Percentiles rank a stretch among this genome's conserved stretches.
Evolutionary conservation across 2,113 vertebrate genomes (phyloP).

Genomic region (Ramphastos sulfuratus): DNA sequence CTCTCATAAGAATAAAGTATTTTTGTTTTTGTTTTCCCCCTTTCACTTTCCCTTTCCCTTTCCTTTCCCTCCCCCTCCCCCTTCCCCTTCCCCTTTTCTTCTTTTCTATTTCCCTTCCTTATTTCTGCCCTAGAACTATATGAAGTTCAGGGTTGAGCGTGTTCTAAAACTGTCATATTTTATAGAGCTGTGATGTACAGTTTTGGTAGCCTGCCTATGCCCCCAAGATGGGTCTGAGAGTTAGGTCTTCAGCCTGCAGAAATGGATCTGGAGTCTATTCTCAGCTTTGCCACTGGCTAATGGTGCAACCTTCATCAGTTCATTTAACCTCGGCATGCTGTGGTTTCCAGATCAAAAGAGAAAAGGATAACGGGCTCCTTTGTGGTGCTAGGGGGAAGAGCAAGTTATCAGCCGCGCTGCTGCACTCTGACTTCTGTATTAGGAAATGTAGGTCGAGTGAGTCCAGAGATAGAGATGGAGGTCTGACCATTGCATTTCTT

Average conservation of each 20-base stretch:
- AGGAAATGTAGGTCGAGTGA: rapidly evolving
- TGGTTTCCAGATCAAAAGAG: background rate
- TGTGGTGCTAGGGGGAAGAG: background rate
- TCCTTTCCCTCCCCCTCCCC: too few relatives aligned
- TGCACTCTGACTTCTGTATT: background rate
- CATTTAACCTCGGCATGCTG: background rate
- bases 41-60: background rate
- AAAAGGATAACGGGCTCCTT: background rate
- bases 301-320: background rate
- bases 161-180: slow-evolving; percentile 48
- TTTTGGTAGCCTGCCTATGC: background rate
- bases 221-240: background rate
- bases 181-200: background rate
- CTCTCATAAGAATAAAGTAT: background rate
- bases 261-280: slow-evolving; percentile 22
- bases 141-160: background rate
- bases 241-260: background rate
- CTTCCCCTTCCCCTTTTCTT: too few relatives aligned
- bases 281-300: slow-evolving; percentile 36
- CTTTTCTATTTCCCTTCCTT: too few relatives aligned
- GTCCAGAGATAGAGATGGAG: background rate
- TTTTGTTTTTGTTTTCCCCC: background rate
- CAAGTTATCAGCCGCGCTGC: background rate
- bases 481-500: background rate
- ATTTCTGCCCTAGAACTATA: background rate